Percentiles rank a stretch among this genome's conserved stretches.
Evolutionary conservation across 1,140 invertebrate species (phyloP).

Genomic region (Leptopilina clavipes): DNA sequence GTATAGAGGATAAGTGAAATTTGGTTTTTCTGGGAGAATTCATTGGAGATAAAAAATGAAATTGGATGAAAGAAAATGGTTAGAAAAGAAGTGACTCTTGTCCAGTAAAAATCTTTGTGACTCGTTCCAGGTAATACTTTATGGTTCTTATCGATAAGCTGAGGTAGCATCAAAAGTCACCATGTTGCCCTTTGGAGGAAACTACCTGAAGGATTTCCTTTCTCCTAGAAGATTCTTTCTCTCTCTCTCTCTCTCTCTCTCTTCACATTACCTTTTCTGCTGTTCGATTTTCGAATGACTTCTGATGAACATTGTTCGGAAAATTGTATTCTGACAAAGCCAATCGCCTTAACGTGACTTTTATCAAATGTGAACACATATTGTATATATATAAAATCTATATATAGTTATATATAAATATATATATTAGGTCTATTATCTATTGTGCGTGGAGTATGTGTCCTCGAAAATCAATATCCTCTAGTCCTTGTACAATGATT

Average conservation of each 20-base stretch:
- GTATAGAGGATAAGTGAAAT: not conserved
- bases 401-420: too few species aligned
- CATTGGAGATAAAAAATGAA: not conserved
- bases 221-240: constrained; percentile 24
- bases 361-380: not conserved
- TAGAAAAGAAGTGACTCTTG: not conserved
- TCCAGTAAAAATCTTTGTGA: constrained; percentile 46
- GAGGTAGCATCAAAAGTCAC: constrained; percentile 45
- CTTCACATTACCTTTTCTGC: not conserved
- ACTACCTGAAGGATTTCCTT: constrained; percentile 58
- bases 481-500: constrained; percentile 16
- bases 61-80: constrained; percentile 5
- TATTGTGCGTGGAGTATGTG: constrained; percentile 26
- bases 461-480: constrained; percentile 28
- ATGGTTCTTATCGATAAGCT: constrained; percentile 54
- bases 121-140: constrained; percentile 50
- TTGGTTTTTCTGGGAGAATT: not conserved
- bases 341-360: constrained; percentile 30
- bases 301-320: constrained; percentile 13
- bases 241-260: constrained; percentile 30
- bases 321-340: constrained; percentile 33
- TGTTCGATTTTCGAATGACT: not conserved
- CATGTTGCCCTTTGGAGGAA: constrained; percentile 45
- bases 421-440: constrained; percentile 9
- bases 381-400: too few species aligned